Evolutionary conservation across 2,113 vertebrate species (phyloP), one percentile per base, ranked within the genome.

Genomic region (Cynopterus brachyotis): DNA sequence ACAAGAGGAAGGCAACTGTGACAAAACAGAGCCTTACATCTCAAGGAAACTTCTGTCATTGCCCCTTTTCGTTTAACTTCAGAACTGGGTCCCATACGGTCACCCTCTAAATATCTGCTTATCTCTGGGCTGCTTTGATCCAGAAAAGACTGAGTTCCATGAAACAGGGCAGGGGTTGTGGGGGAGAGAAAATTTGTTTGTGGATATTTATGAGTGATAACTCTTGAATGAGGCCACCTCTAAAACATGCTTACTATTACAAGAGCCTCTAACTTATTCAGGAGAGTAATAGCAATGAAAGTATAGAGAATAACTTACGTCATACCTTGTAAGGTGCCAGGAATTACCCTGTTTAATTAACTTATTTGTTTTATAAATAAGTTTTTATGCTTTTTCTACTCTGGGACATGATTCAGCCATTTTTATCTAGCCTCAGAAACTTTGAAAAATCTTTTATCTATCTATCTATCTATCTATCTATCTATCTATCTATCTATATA

Each of bases 1-100:
- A 98, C 97, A 97, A 95, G 94, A 96, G 94, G 95, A 87, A 96
- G 89, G 92, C 97, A 96, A 57, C 96, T 96, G 95, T 96, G 76
- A 96, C 96, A 37, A 81, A 90, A 82, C 40, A 92, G 67, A 96
- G 60, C 13, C 75, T 76, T 64, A 62, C 78, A 4, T 79, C 62
- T 89, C 20, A 37, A 72, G 66, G 20, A 86, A 88, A 50, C 57
- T 72, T 95, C 86, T 94, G 90, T 73, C 42, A 59, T 13, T 30
- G n/a, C 30, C 97, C 50, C n/a, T 75, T 89, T 97, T 93, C 26
- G 50, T 79, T 96, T 95, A 83, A 87, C 91, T 86, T 94, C 84
- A 75, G 55, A 6, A 19, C 57, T 45, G 42, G 26, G 83, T 81
- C 75, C 72, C n/a, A 1, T 59, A 67, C 9, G 89, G 37, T 28